Base-by-base conservation (phyloP, 2,113 vertebrate species). In the Seriola quinqueradiata region DNA sequence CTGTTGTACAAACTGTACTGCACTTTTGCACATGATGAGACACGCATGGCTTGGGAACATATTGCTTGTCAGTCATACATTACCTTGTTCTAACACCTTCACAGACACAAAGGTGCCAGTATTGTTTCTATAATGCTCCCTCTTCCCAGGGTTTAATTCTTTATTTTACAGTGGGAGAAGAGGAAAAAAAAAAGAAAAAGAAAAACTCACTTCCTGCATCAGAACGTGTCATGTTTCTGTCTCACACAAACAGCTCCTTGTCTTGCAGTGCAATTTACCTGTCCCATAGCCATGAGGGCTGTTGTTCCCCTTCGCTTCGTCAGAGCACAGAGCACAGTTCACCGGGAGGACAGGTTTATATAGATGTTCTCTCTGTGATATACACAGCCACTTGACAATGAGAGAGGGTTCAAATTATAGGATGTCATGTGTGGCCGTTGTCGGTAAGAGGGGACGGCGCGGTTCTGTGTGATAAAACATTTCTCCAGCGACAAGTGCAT, bases 281-380 rank as follows among this genome's bases (percentile, higher is more conserved):
- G 91, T 90, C 84, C 87, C 4, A 34, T 89, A 91, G 92, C 90
- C 91, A 89, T 65, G 87, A 83, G 81, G 87, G 92, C 85, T 89
- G 94, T 90, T 94, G 88, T 93, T 93, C 88, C 88, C 86, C 77
- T 67, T 80, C 54, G 70, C 90, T 89, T 90, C 82, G 86, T 93
- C 81, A 87, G 85, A 91, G 90, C 57, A 79, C 89, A 81, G 90
- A 82, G 57, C 87, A 89, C 75, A 60, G 95, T 96, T 97, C 95
- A 95, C 74, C 52, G 75, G 59, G 77, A 94, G 96, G 95, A 95
- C 93, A 93, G 77, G 59, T 88, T 93, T 94, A 89, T 83, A 86
- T 95, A 93, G 87, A 94, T 93, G 88, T 92, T 93, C 54, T 93
- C 92, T 75, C 70, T 83, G 86, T 82, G 84, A 95, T 84, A 66